phyloP scores from a whole-genome alignment of 1,140 invertebrate genomes.

The Vollenhovia emeryi region DNA sequence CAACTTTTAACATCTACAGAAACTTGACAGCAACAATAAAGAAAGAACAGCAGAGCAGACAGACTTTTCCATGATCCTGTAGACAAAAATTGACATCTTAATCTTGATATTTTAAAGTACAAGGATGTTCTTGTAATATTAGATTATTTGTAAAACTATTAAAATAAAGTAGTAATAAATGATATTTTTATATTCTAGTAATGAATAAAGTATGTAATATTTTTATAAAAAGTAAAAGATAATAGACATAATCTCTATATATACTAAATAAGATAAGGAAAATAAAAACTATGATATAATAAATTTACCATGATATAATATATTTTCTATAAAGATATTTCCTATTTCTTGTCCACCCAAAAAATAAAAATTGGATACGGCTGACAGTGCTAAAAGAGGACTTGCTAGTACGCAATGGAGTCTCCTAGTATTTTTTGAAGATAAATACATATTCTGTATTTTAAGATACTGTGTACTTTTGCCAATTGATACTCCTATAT shows the following conservation, averaged over 20 bases:
- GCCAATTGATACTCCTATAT: slow-evolving; percentile 85
- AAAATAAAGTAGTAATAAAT: neutral
- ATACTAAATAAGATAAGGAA: neutral
- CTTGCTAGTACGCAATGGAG: slow-evolving; percentile 89
- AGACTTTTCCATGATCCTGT: slow-evolving; percentile 79
- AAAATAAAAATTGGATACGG: slow-evolving; percentile 94
- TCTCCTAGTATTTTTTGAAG: slow-evolving; percentile 84
- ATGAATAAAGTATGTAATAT: neutral
- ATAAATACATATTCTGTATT: slow-evolving; percentile 81
- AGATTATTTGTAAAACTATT: neutral
- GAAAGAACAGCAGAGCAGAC: slow-evolving; percentile 78
- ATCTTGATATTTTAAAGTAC: neutral
- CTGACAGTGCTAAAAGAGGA: slow-evolving; percentile 91
- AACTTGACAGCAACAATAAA: slow-evolving; percentile 86
- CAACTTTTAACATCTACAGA: slow-evolving; percentile 82
- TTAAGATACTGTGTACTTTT: slow-evolving; percentile 80
- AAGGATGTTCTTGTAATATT: neutral
- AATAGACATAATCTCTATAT: neutral
- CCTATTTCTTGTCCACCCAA: slow-evolving; percentile 91
- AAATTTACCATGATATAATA: slow-evolving; percentile 84
- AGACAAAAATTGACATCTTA: slow-evolving; percentile 67
- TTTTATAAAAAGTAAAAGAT: neutral
- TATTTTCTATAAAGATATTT: slow-evolving; percentile 86
- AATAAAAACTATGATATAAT: neutral
- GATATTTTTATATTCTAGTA: slow-evolving; percentile 2